Base-by-base conservation (phyloP, 2,113 vertebrate genomes). In the Synchiropus splendidus region DNA sequence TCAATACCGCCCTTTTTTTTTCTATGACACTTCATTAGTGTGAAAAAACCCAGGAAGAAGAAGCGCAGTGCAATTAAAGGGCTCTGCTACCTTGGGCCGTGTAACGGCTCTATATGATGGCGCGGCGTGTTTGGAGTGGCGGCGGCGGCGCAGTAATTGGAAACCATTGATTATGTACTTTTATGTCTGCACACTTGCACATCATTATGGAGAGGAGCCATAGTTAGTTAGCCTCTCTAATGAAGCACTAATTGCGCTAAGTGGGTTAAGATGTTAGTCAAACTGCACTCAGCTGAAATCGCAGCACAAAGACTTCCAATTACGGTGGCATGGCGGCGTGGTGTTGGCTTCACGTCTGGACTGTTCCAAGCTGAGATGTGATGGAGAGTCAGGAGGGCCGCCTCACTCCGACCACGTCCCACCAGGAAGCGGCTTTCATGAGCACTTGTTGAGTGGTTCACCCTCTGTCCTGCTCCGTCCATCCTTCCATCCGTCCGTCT, bases 1-100 rank as follows among this genome's bases (percentile, higher is more conserved):
- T 98, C 94, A 97, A 98, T 98, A 98, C 90, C 84, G 89, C 85
- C 89, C 94, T 93, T 96, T 61, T 27, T 27, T 27, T 95, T 84
- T 80, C 90, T 91, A 94, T 98, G 95, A 98, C 95, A 98, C 93
- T 97, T 98, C 93, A 98, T 98, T 98, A 98, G 93, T 90, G 92
- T 91, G 92, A 95, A 95, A 96, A 96, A 98, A 97, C 84, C 94
- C 92, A 92, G 86, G 80, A 87, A 93, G 81, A 91, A 90, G 92
- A 92, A 92, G 85, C 89, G 89, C 87, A 81, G 89, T 86, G 89
- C 95, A 98, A 98, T 98, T 98, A 98, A 95, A 92, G 88, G 91
- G 89, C 89, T 92, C 86, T 94, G 90, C 92, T 93, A 87, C 88
- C 91, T 88, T 88, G 88, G 89, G 92, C 87, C 89, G 90, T 86